Evolutionary conservation across 2,888 invertebrate species (phyloP), one percentile per base, ranked within the genome.

Genomic region (Rambutsinella grinnellia): DNA sequence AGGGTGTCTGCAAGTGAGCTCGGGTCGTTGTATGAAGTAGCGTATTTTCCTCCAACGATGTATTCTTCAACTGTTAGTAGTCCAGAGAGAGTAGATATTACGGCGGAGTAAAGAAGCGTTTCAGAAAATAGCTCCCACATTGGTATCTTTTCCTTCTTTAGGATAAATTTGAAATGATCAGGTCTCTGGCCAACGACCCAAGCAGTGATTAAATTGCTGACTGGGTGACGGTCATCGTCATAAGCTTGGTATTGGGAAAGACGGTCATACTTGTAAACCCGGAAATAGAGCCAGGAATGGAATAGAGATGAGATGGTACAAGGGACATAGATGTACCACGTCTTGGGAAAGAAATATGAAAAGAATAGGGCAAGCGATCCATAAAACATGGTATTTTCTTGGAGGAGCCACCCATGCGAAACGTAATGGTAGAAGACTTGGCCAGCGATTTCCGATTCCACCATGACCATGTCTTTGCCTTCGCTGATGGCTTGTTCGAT

Each of bases 171-270:
- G 26, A 54, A 70, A 21, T 70, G 70, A 27, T 61, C 56, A 0
- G 70, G 70, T 2, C 70, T 17, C 27, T 70, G 70, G 8, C 70
- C 70, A 0, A 70, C 27, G n/a, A 70, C 28, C 70, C 61, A 70
- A 2, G 70, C 70, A 6, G 70, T 70, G 2, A 62, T 19, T 5
- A 70, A 47, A 27, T 62, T 62, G 27, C 70, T 70, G 15, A 70
- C 47, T 1, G 70, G 70, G 36, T 70, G 70, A 2, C 56, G 51
- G 19, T 70, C 70, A 21, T 70, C 70, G n/a, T 61, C 61, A 23
- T 70, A 70, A 1, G 70, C 70, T 21, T 70, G 70, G 19, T 70
- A 70, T n/a, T 70, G 46, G 19, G 70, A 70, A 10, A 70, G 21
- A n/a, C 70, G 61, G 26, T 70, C 70, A 8, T 70, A 26, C 36